These are phyloP conservation scores for Hyles vespertilio DNA, from an alignment of 1,140 invertebrate genomes.

Conservation along the genomic window DNA sequence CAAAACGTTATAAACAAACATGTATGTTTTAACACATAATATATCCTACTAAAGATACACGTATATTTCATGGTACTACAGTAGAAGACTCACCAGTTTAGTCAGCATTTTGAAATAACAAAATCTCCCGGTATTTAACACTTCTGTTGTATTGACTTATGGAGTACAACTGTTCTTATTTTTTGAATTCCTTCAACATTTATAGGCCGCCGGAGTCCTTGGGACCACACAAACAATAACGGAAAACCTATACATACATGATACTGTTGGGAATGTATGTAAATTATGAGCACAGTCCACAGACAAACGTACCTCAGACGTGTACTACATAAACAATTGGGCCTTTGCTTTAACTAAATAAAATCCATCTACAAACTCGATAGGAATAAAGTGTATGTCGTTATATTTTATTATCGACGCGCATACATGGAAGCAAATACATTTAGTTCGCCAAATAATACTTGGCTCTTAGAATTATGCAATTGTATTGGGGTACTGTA, in stretches of 20 bases:
- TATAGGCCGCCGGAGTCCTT: conserved; percentile 57
- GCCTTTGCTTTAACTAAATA: conserved; percentile 46
- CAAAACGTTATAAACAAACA: too few species aligned
- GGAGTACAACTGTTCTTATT: conserved; percentile 37
- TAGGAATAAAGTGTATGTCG: conserved; percentile 38
- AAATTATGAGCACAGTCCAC: conserved; percentile 52
- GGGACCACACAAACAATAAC: conserved; percentile 47
- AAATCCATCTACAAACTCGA: conserved; percentile 27
- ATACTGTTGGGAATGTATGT: conserved; percentile 52
- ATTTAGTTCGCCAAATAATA: not conserved
- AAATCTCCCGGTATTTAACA: too few species aligned
- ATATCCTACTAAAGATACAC: too few species aligned
- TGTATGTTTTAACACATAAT: too few species aligned
- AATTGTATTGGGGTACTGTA: not conserved
- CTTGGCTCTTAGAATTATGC: not conserved
- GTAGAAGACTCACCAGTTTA: conserved; percentile 51
- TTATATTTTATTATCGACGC: conserved; percentile 38
- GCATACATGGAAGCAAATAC: conserved; percentile 11
- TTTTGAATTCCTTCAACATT: conserved; percentile 53
- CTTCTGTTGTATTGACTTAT: conserved; percentile 8
- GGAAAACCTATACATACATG: conserved; percentile 51
- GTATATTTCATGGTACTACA: not conserved
- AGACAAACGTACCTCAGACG: conserved; percentile 46
- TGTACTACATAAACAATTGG: conserved; percentile 58
- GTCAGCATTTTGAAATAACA: conserved; percentile 44